phyloP scores from a whole-genome alignment of 1,140 invertebrate genomes.

The Pogonognathellus flavescens region DNA sequence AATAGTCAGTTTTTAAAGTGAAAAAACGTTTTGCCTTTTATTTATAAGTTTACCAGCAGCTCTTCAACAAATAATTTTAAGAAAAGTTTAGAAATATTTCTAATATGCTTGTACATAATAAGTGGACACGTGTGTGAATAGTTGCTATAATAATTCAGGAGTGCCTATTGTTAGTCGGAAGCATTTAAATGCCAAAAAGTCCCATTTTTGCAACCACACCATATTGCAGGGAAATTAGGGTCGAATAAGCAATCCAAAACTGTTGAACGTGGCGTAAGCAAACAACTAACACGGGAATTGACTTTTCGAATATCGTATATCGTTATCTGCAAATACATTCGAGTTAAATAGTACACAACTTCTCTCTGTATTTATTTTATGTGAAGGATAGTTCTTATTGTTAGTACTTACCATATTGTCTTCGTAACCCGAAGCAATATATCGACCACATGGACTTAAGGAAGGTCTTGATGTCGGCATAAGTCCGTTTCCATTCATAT shows the following conservation, averaged over 20 bases:
- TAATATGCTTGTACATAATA: too few species aligned
- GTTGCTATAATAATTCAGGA: too few species aligned
- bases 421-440: constrained; percentile 63
- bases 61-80: too few species aligned
- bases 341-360: neutral
- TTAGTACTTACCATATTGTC: constrained; percentile 57
- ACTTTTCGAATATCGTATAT: constrained; percentile 64
- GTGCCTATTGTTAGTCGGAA: neutral
- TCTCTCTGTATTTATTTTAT: neutral
- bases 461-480: constrained; percentile 55
- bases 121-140: too few species aligned
- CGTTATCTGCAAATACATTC: constrained; percentile 40
- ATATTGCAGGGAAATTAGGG: constrained; percentile 53
- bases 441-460: constrained; percentile 62
- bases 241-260: constrained; percentile 63
- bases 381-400: constrained; percentile 5
- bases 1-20: too few species aligned
- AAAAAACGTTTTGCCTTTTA: too few species aligned
- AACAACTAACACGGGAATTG: constrained; percentile 34
- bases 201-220: constrained; percentile 60
- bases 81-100: too few species aligned
- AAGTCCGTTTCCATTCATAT: constrained; percentile 51
- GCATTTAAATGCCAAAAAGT: constrained; percentile 11
- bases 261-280: constrained; percentile 38
- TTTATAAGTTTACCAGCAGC: too few species aligned